Evolutionary conservation across 1,140 invertebrate genomes (phyloP), one percentile per base, ranked within the genome.

Genomic region (Euglossa dilemma): DNA sequence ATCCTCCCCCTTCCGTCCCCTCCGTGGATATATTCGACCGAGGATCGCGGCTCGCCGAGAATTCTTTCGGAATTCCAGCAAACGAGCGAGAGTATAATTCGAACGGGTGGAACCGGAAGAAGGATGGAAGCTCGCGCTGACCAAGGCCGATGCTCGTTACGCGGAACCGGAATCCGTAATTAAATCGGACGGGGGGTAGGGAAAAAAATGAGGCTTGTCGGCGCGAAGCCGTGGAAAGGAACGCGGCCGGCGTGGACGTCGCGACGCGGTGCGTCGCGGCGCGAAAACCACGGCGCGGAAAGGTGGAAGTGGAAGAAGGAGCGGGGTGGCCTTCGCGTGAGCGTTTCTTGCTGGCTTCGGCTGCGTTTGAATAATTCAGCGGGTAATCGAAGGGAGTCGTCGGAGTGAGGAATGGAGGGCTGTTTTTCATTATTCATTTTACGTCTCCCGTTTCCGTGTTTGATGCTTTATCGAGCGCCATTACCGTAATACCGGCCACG

Each of bases 381-480:
- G 28, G 18, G 66, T 59, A 70, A 79, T 71, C 77, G 77, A 76
- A 79, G 59, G 23, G n/a, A 47, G 74, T n/a, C 14, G 28, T 12
- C 6, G 43, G 14, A 61, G 63, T 6, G 67, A 47, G 28, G 59
- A 54, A 50, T 9, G 52, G 50, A 69, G 64, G 63, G 52, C 25
- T 56, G 59, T 80, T 75, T 86, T 70, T 80, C 57, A 50, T 63
- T 57, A 63, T 59, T 80, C 74, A 56, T 80, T 84, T 74, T 69
- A 75, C 57, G 78, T 59, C 45, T 36, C n/a, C 25, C 56, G 52
- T 57, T 59, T 59, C 67, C 67, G 66, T 59, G 77, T 79, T 79
- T 70, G 66, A 71, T 71, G 67, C 59, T 79, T 71, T 79, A 79
- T 79, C 77, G 25, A 45, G 67, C 50, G 20, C 25, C 77, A 61